Percentiles rank a stretch among this genome's conserved stretches.
Conservation (phyloP, 1,140 invertebrate genomes). For the Saxidomus purpurata region DNA sequence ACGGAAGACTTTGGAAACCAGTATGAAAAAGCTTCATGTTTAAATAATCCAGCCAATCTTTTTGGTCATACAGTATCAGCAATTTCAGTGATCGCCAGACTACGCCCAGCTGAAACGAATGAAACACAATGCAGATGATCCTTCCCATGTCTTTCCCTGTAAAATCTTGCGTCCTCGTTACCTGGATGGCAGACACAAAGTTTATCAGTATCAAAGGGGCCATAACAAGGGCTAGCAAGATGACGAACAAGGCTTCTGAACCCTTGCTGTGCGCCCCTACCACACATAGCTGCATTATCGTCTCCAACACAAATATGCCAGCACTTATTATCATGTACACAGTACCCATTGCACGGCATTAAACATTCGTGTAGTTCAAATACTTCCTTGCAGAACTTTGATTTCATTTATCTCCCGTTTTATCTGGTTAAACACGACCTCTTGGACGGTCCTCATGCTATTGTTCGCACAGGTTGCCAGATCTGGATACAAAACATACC, state of each 20-base stretch:
- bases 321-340: slow-evolving; percentile 48
- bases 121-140: slow-evolving; percentile 50
- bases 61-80: slow-evolving; percentile 51
- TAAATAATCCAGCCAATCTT: slow-evolving; percentile 58
- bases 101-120: slow-evolving; percentile 60
- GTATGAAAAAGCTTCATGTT: slow-evolving; percentile 54
- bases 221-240: slow-evolving; percentile 54
- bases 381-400: too few species aligned
- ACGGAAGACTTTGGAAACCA: slow-evolving; percentile 63
- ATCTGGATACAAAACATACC: not conserved
- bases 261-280: slow-evolving; percentile 27
- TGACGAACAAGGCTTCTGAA: slow-evolving; percentile 56
- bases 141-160: slow-evolving; percentile 46
- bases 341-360: slow-evolving; percentile 52
- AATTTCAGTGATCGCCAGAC: slow-evolving; percentile 59
- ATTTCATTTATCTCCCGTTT: too few species aligned
- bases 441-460: too few species aligned
- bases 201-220: slow-evolving; percentile 52
- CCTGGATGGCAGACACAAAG: slow-evolving; percentile 57
- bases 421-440: too few species aligned
- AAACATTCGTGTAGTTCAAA: not conserved
- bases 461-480: too few species aligned
- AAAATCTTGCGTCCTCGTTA: slow-evolving; percentile 59
- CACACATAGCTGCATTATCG: slow-evolving; percentile 53
- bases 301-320: slow-evolving; percentile 55